phyloP scores from a whole-genome alignment of 2,797 vertebrate species.

The Sarcophilus harrisii region DNA sequence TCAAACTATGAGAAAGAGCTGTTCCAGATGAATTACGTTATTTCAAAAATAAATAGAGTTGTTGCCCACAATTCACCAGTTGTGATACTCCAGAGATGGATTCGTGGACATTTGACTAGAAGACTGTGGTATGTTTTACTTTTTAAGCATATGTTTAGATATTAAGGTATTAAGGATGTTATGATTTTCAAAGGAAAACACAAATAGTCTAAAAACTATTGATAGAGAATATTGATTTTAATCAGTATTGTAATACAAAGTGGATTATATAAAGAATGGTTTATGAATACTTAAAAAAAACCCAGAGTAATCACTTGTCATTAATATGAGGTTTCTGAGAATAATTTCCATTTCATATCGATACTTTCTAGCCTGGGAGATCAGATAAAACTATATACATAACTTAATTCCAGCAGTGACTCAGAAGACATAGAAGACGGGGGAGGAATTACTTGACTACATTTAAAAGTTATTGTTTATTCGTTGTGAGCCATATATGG shows the following conservation, averaged over 20 bases:
- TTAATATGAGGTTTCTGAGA: not conserved
- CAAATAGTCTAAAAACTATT: not conserved
- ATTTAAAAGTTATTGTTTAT: not conserved
- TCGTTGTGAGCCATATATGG: no score
- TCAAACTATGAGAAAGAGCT: slow-evolving; percentile 81
- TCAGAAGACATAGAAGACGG: not conserved
- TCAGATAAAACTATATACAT: not conserved
- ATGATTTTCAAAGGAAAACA: not conserved
- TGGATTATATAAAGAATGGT: not conserved
- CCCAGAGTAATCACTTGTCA: not conserved
- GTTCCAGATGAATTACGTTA: slow-evolving; percentile 76
- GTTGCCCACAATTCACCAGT: slow-evolving; percentile 85
- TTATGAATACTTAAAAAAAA: not conserved
- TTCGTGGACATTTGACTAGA: slow-evolving; percentile 85
- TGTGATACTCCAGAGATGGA: slow-evolving; percentile 87
- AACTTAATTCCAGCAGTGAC: not conserved
- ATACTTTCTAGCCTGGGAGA: not conserved
- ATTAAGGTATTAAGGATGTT: slow-evolving; percentile 12
- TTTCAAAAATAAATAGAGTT: slow-evolving; percentile 84
- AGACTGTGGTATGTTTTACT: slow-evolving; percentile 82
- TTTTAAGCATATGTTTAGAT: slow-evolving; percentile 28
- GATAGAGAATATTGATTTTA: not conserved
- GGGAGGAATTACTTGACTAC: not conserved
- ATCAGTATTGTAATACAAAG: not conserved
- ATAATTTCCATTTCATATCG: not conserved